These are phyloP conservation scores for Sciurus vulgaris DNA, from an alignment of 2,797 vertebrate genomes.

Conservation along the genomic window DNA sequence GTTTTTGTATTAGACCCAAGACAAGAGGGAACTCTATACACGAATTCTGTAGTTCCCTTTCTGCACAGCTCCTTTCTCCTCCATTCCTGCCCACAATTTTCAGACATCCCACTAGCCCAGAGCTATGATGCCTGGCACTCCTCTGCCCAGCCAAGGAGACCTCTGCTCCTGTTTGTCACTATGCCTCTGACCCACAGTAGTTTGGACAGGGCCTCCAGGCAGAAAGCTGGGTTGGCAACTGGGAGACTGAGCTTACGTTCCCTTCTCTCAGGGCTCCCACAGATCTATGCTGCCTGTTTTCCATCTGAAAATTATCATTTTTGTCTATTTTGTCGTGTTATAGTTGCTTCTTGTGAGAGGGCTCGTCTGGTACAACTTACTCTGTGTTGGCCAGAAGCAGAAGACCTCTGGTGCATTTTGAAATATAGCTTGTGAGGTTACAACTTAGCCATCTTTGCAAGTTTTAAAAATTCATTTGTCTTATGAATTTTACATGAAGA, in stretches of 20 bases:
- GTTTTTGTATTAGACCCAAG: background rate
- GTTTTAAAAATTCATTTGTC: conserved; percentile 74
- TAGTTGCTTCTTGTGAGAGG: background rate
- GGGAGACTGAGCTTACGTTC: background rate
- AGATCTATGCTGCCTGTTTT: background rate
- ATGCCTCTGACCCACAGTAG: background rate
- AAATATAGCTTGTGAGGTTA: conserved; percentile 45
- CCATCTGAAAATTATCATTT: conserved; percentile 41
- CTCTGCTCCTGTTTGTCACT: background rate
- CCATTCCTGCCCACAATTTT: background rate
- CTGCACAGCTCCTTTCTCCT: background rate
- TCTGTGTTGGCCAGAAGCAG: background rate
- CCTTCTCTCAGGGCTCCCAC: background rate
- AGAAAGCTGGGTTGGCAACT: background rate
- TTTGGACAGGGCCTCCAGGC: background rate
- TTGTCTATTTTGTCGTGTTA: background rate
- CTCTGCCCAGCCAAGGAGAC: background rate
- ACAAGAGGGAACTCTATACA: background rate
- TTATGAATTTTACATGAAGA: conserved; percentile 76
- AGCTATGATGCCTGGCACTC: background rate
- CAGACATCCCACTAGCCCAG: too few species aligned
- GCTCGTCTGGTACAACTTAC: background rate
- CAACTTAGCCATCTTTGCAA: conserved; percentile 52
- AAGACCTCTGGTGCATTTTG: conserved; percentile 33
- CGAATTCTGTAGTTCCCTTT: background rate